Conservation (phyloP, 2,888 invertebrate species). For the Emmelina monodactyla region DNA sequence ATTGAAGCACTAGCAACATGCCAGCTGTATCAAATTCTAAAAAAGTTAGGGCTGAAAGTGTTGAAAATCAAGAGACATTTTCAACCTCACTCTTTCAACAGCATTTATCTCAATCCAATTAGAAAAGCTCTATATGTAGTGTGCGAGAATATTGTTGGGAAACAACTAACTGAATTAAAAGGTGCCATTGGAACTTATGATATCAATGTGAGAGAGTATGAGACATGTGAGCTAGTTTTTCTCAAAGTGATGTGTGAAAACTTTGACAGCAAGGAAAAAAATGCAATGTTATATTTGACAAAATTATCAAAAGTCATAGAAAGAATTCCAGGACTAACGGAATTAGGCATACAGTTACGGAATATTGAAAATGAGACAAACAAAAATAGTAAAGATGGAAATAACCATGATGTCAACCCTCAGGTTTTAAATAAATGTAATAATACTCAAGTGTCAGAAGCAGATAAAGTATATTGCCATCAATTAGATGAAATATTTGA, state of each 20-base stretch:
- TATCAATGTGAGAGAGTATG: constrained; percentile 33
- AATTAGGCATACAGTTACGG: no score
- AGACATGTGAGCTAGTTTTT: constrained; percentile 40
- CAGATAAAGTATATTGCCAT: no score
- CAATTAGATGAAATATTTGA: no score
- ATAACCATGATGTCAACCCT: no score
- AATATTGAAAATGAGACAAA: no score
- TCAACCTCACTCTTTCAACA: constrained; percentile 25
- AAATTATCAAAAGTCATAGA: constrained; percentile 18
- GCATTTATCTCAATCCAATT: constrained; percentile 34
- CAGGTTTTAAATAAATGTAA: no score
- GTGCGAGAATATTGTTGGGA: constrained; percentile 38
- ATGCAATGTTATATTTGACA: background rate
- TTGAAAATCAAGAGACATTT: constrained; percentile 29
- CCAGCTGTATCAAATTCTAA: constrained; percentile 36
- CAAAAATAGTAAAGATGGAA: no score
- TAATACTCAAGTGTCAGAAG: no score
- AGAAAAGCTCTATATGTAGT: constrained; percentile 44
- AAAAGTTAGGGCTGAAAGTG: constrained; percentile 41
- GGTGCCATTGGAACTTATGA: constrained; percentile 33
- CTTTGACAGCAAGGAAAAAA: constrained; percentile 25
- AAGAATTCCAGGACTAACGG: constrained; percentile 27
- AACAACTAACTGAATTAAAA: constrained; percentile 34
- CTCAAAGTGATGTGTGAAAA: constrained; percentile 43
- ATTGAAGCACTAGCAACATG: constrained; percentile 48